These are phyloP conservation scores for Brachionus calyciflorus DNA, from an alignment of 1,140 invertebrate species.

Conservation along the genomic window DNA sequence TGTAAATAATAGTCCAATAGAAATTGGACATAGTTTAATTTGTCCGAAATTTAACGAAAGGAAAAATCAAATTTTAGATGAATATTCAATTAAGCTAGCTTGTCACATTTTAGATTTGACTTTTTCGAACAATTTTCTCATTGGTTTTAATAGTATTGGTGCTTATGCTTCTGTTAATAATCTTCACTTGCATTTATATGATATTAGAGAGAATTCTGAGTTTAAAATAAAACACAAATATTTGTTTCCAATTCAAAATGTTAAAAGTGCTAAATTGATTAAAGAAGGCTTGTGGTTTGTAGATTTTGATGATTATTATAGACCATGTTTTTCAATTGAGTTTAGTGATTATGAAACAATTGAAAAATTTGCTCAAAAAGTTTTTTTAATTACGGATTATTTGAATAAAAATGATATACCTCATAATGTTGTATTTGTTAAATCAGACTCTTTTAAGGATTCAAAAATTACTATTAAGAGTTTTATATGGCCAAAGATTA, in stretches of 20 bases:
- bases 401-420: constrained; percentile 1
- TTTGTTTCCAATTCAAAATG: constrained; percentile 36
- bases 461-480: background rate
- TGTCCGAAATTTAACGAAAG: background rate
- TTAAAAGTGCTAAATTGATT: background rate
- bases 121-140: background rate
- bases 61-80: constrained; percentile 30
- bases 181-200: constrained; percentile 36
- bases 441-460: background rate
- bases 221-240: constrained; percentile 4
- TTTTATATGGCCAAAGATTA: background rate
- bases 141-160: constrained; percentile 35
- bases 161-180: constrained; percentile 37
- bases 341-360: background rate
- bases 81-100: constrained; percentile 2
- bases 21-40: background rate
- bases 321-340: constrained; percentile 7
- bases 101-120: background rate
- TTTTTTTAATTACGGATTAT: background rate
- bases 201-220: background rate
- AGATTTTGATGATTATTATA: background rate
- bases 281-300: background rate
- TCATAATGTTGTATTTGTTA: constrained; percentile 35
- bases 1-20: constrained; percentile 38
- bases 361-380: background rate